These are phyloP conservation scores for Chrysogorgia sp. DNA, from an alignment of 92 coral and sea anemone genomes.

Conservation along the genomic window DNA sequence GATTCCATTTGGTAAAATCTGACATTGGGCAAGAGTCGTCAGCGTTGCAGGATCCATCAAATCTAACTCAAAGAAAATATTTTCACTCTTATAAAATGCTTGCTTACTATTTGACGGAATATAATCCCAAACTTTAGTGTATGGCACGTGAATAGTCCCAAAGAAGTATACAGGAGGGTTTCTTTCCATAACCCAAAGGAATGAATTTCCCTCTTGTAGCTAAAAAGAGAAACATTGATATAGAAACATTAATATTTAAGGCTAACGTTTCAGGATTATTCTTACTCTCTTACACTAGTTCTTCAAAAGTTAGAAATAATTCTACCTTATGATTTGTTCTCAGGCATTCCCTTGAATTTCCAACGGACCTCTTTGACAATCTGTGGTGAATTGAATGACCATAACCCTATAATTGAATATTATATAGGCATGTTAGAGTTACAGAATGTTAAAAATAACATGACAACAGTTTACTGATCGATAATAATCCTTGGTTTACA, in stretches of 20 bases:
- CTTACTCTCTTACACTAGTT: neutral
- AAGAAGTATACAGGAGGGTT: conserved; percentile 94
- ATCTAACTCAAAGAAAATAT: conserved; percentile 95
- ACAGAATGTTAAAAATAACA: conserved; percentile 22
- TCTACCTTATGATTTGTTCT: conserved; percentile 3
- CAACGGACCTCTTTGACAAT: conserved; percentile 11
- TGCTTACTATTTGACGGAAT: conserved; percentile 91
- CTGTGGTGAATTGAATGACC: conserved; percentile 16
- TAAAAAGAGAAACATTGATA: conserved; percentile 1
- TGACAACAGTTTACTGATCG: neutral
- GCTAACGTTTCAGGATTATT: neutral
- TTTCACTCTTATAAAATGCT: conserved; percentile 78
- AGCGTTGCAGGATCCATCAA: conserved; percentile 73
- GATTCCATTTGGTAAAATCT: conserved; percentile 78
- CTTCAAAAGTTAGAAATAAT: neutral
- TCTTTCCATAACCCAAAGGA: conserved; percentile 83
- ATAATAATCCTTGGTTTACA: conserved; percentile 9
- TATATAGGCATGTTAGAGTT: neutral
- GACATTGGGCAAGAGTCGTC: conserved; percentile 84
- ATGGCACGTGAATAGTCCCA: conserved; percentile 97
- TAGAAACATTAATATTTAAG: neutral
- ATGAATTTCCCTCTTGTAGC: conserved; percentile 71
- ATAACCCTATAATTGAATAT: conserved; percentile 1
- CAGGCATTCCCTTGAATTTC: conserved; percentile 8
- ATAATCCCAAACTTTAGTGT: conserved; percentile 97